These are phyloP conservation scores for Staurois parvus DNA, from an alignment of 2,797 vertebrate genomes.

Conservation along the genomic window DNA sequence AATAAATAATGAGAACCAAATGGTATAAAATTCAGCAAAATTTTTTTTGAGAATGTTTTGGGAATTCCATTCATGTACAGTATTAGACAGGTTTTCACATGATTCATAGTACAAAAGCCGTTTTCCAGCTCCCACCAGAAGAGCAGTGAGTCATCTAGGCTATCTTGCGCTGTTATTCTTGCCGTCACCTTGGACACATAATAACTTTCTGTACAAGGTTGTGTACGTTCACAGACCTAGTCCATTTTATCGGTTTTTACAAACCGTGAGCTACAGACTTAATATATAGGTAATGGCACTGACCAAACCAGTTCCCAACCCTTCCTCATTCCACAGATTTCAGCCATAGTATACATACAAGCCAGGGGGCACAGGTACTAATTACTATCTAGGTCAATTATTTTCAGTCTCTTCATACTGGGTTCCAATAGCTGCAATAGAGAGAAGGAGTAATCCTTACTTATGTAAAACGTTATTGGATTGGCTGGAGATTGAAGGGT, in stretches of 20 bases:
- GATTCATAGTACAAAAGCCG: not conserved
- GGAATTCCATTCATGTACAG: constrained; percentile 40
- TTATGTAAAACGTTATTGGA: too few relatives aligned
- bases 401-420: not conserved
- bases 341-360: constrained; percentile 34
- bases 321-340: constrained; percentile 38
- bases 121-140: not conserved
- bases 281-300: constrained; percentile 10
- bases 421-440: too few relatives aligned
- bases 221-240: not conserved
- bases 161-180: not conserved
- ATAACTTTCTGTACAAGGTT: constrained; percentile 8
- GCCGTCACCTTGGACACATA: constrained; percentile 19
- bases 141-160: not conserved
- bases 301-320: constrained; percentile 48
- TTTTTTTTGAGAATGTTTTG: not conserved
- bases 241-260: not conserved
- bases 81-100: constrained; percentile 29
- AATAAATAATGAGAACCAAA: not conserved
- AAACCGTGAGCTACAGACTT: not conserved
- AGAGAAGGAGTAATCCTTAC: too few relatives aligned
- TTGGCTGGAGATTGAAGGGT: too few relatives aligned
- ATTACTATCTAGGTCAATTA: not conserved
- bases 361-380: constrained; percentile 5
- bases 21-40: not conserved